These are phyloP conservation scores for Hippoglossus stenolepis DNA, from an alignment of 2,113 vertebrate species.

Conservation along the genomic window DNA sequence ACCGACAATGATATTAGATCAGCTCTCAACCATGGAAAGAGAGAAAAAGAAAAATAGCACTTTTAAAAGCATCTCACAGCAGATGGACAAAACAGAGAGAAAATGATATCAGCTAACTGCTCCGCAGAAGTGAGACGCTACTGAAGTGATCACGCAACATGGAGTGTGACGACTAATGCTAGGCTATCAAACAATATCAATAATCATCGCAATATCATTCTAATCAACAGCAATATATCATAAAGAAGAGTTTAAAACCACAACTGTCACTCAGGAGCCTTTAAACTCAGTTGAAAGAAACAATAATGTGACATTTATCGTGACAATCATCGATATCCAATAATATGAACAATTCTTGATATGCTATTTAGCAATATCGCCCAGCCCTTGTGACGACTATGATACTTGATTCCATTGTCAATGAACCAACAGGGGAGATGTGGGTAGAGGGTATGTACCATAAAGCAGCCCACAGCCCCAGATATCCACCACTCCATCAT, in stretches of 20 bases:
- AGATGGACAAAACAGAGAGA: background rate
- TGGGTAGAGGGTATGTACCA: conserved; percentile 23
- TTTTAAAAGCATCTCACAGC: conserved; percentile 1
- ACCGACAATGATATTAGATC: conserved; percentile 16
- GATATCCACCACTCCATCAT: background rate
- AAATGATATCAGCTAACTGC: background rate
- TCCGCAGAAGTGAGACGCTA: background rate
- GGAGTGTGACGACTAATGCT: too few relatives aligned
- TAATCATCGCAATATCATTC: too few relatives aligned
- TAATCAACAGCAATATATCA: too few relatives aligned
- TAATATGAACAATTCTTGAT: too few relatives aligned
- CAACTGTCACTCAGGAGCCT: too few relatives aligned
- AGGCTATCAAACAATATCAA: too few relatives aligned
- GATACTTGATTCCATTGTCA: background rate
- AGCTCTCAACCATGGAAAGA: background rate
- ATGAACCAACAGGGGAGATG: conserved; percentile 22
- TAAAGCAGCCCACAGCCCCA: background rate
- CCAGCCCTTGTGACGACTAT: too few relatives aligned
- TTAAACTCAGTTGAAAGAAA: too few relatives aligned
- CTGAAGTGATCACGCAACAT: background rate
- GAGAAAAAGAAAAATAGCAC: conserved; percentile 5
- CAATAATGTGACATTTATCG: too few relatives aligned
- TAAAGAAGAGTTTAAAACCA: too few relatives aligned
- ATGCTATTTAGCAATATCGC: too few relatives aligned
- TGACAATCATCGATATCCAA: too few relatives aligned